phyloP scores from a whole-genome alignment of 1,140 invertebrate species.

The Drosophila parabipectinata region DNA sequence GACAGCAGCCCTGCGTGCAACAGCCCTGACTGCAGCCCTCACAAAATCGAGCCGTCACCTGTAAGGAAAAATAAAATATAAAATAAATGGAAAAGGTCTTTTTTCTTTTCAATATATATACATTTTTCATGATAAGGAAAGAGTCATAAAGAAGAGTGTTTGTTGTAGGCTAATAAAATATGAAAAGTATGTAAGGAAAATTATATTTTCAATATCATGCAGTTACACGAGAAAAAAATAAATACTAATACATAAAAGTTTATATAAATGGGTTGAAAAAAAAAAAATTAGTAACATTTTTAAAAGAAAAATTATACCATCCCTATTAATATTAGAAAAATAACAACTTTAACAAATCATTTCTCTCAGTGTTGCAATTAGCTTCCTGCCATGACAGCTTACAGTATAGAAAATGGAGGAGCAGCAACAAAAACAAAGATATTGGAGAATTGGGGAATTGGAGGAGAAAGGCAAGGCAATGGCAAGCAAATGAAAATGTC shows the following conservation, averaged over 20 bases:
- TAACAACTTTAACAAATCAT: no score
- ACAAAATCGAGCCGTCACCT: constrained; percentile 84
- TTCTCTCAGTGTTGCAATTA: constrained; percentile 27
- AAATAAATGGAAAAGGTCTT: not conserved
- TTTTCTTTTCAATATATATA: no score
- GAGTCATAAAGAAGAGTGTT: not conserved
- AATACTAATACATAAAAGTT: not conserved
- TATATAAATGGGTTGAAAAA: no score
- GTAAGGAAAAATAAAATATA: constrained; percentile 3
- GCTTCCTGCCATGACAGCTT: constrained; percentile 6
- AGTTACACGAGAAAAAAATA: not conserved
- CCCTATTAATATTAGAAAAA: no score
- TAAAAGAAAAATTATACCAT: no score
- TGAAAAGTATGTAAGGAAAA: not conserved
- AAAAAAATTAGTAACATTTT: no score
- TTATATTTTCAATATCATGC: not conserved
- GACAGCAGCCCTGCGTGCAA: constrained; percentile 90
- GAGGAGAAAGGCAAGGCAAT: not conserved
- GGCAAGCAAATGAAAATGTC: constrained; percentile 33
- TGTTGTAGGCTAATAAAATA: not conserved
- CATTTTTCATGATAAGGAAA: not conserved
- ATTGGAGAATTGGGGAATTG: not conserved
- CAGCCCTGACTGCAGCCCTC: constrained; percentile 88
- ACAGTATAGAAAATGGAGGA: not conserved
- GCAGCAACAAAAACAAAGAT: constrained; percentile 5